Conservation (phyloP, 2,888 invertebrate species). For the Chironomus riparius region DNA sequence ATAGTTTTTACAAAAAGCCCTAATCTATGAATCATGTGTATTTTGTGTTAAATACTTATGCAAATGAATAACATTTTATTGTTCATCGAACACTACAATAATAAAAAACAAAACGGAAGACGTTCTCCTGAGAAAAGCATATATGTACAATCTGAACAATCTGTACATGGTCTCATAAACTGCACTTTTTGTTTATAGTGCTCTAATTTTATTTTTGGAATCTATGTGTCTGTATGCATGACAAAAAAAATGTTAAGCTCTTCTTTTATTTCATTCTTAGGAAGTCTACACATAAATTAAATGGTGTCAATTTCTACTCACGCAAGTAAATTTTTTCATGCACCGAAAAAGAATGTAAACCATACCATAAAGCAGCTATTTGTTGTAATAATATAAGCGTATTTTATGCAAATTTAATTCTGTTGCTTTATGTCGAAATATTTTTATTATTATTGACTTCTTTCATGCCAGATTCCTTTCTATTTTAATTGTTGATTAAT, state of each 20-base stretch:
- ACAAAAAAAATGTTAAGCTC: background rate
- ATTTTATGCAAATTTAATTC: too few relatives aligned
- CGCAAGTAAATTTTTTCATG: background rate
- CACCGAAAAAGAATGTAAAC: background rate
- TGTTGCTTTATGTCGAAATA: too few relatives aligned
- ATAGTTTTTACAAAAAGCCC: too few relatives aligned
- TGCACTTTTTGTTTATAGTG: background rate
- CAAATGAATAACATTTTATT: background rate
- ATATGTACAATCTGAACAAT: background rate
- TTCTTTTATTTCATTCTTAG: background rate
- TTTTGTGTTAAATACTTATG: background rate
- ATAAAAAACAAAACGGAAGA: too few relatives aligned
- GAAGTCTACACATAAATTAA: background rate
- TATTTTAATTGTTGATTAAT: too few relatives aligned
- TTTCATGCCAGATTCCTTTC: too few relatives aligned
- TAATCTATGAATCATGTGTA: too few relatives aligned
- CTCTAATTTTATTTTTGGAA: background rate
- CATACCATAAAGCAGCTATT: too few relatives aligned
- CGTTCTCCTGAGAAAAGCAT: background rate
- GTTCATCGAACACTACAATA: background rate
- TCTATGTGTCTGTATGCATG: background rate
- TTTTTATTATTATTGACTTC: too few relatives aligned
- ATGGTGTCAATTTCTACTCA: background rate
- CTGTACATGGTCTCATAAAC: too few relatives aligned
- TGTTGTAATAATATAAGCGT: too few relatives aligned